Conservation (phyloP, 2,113 vertebrate species). For the Opisthocomus hoazin region DNA sequence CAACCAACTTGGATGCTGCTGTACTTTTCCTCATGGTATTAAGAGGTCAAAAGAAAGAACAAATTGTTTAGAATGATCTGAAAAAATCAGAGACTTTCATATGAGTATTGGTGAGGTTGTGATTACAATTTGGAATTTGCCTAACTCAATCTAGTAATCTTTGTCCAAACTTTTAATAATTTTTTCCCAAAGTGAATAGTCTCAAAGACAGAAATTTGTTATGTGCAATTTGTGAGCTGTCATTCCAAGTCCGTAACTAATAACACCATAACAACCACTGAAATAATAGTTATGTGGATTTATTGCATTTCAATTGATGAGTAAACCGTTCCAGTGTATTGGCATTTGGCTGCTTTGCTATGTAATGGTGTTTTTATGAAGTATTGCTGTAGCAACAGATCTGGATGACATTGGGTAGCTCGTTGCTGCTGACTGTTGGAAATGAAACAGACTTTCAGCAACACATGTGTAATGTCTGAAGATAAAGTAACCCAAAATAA, state of each 20-base stretch:
- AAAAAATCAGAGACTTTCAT: background rate
- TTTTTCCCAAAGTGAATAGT: constrained; percentile 4
- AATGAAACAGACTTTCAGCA: constrained; percentile 59
- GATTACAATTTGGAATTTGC: background rate
- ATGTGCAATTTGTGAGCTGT: constrained; percentile 7
- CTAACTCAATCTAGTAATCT: background rate
- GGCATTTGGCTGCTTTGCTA: background rate
- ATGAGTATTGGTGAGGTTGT: background rate
- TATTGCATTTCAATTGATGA: constrained; percentile 42
- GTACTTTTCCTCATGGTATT: background rate
- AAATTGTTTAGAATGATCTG: background rate
- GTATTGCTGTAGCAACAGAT: constrained; percentile 44
- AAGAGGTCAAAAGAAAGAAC: background rate
- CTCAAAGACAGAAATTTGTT: constrained; percentile 22
- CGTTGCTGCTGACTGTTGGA: constrained; percentile 50
- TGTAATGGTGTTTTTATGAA: constrained; percentile 31
- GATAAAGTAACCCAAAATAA: constrained; percentile 51
- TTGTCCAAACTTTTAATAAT: background rate
- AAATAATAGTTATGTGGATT: constrained; percentile 24
- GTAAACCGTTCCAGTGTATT: constrained; percentile 27
- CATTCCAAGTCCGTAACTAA: background rate
- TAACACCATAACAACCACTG: constrained; percentile 44
- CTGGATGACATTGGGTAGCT: constrained; percentile 37
- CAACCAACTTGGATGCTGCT: background rate
- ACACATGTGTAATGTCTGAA: constrained; percentile 56